Evolutionary conservation across 2,113 vertebrate genomes (phyloP), one percentile per base, ranked within the genome.

Genomic region (Hemiprocne comata): DNA sequence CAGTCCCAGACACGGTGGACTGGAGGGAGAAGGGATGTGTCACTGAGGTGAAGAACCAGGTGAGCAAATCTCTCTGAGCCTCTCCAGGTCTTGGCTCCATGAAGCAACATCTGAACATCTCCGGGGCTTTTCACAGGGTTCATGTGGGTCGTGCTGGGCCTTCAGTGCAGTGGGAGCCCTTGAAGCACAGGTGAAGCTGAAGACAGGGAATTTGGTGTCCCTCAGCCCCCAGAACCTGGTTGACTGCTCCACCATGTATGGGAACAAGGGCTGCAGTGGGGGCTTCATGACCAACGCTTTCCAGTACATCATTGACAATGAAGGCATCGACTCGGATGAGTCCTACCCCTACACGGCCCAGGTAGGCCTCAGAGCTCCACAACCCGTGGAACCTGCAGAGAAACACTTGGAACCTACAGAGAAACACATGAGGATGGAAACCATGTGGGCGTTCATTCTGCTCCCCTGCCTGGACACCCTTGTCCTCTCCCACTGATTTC

Each of bases 151-250:
- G 2, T 99, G 99, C 91, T 99, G 99, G 99, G 98, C 99, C 1
- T 99, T 99, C 98, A 99, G 99, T 36, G 97, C 99, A 4, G 91
- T 98, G 67, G 99, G 99, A 25, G 98, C 99, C 9, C 97, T 99
- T 1, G 99, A 99, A 57, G 99, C 93, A 1, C 99, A 99, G 93
- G 87, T 99, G 96, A 98, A 97, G 94, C 97, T 97, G 93, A 95
- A 69, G 57, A 98, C 98, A 0, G 98, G 98, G 13, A 79, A 90
- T n/a, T 85, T 99, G 46, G 97, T 99, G 24, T 97, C 98, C 1
- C 97, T 99, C 77, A 99, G 99, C 51, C 87, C 96, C 8, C 99
- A 99, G 97, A 99, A 99, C 95, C 96, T 99, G 54, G 96, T 99
- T n/a, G 99, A 99, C 90, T 99, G 99, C 96, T 98, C 98, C 20